A percentile compares a stretch with the other conserved stretches of the same genome.
These are phyloP conservation scores for Drosophila repleta DNA, from an alignment of 1,140 invertebrate species.

Conservation along the genomic window DNA sequence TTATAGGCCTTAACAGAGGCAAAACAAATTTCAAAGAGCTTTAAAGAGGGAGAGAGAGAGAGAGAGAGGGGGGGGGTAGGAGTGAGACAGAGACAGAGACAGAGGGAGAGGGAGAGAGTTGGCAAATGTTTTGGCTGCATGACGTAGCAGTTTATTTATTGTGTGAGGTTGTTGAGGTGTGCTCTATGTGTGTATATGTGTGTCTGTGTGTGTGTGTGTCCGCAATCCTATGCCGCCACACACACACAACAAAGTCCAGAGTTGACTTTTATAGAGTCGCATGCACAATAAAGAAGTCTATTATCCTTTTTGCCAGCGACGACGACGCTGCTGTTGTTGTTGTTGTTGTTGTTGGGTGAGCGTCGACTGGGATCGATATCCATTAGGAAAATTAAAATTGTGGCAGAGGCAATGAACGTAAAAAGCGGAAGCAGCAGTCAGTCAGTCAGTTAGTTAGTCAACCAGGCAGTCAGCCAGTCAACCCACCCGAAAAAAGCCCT, in stretches of 20 bases:
- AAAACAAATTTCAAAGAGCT: slow-evolving; percentile 62
- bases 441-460: slow-evolving; percentile 58
- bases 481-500: not conserved
- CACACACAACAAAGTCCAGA: slow-evolving; percentile 74
- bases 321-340: slow-evolving; percentile 33
- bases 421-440: slow-evolving; percentile 77
- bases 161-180: slow-evolving; percentile 72
- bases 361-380: slow-evolving; percentile 79
- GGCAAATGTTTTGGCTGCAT: slow-evolving; percentile 54
- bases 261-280: slow-evolving; percentile 84
- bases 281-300: slow-evolving; percentile 84
- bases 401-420: slow-evolving; percentile 84
- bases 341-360: slow-evolving; percentile 51
- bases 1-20: slow-evolving; percentile 39
- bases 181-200: slow-evolving; percentile 19
- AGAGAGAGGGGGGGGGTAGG: slow-evolving; percentile 3
- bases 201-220: slow-evolving; percentile 33
- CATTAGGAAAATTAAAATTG: slow-evolving; percentile 84
- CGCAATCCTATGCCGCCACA: slow-evolving; percentile 26
- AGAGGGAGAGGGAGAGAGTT: slow-evolving; percentile 2
- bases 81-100: too few species aligned
- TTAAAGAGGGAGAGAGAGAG: slow-evolving; percentile 24
- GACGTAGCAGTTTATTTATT: slow-evolving; percentile 79
- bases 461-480: slow-evolving; percentile 24
- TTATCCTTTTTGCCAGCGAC: slow-evolving; percentile 82